phyloP scores from a whole-genome alignment of 2,113 vertebrate genomes.

The Numenius arquata region DNA sequence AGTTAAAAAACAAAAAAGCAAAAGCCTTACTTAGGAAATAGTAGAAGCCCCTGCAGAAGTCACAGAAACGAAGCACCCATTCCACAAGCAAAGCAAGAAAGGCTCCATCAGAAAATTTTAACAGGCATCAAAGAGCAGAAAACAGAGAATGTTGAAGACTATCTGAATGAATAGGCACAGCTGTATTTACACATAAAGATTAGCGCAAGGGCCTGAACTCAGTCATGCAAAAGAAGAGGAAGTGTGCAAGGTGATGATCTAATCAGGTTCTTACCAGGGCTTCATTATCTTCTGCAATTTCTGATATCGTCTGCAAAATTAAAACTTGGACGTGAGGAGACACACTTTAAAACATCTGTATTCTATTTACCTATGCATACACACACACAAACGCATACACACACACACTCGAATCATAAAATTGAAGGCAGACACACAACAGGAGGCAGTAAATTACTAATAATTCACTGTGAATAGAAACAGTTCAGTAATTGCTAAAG shows the following conservation, averaged over 20 bases:
- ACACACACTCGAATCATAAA: background rate
- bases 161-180: constrained; percentile 4
- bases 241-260: constrained; percentile 68
- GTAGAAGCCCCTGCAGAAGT: background rate
- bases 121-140: constrained; percentile 53
- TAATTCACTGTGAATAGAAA: background rate
- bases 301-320: constrained; percentile 98
- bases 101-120: constrained; percentile 18
- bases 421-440: background rate
- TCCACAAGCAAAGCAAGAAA: constrained; percentile 54
- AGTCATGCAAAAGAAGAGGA: constrained; percentile 84
- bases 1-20: background rate
- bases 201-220: constrained; percentile 61
- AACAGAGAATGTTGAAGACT: constrained; percentile 18
- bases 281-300: constrained; percentile 99
- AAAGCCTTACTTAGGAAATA: background rate
- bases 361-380: background rate
- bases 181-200: constrained; percentile 20
- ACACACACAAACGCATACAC: background rate
- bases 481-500: background rate
- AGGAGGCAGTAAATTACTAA: background rate
- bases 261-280: constrained; percentile 91
- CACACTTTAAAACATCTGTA: background rate
- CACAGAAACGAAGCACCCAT: constrained; percentile 28
- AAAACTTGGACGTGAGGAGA: constrained; percentile 85